Conservation (phyloP, 64 coral and sea anemone genomes). For the Montipora cactus region DNA sequence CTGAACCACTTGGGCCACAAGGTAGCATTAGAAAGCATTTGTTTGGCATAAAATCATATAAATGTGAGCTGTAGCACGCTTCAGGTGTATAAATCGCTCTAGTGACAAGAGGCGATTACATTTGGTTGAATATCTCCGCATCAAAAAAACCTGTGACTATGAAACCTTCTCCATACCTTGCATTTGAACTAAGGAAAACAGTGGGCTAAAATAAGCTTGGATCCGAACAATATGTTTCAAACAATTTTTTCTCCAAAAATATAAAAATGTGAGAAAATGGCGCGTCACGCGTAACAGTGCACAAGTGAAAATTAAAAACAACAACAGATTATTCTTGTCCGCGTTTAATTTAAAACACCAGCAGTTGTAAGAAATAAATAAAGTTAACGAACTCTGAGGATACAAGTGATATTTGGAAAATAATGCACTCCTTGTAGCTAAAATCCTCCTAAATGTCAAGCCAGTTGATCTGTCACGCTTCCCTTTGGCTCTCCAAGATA, state of each 20-base stretch:
- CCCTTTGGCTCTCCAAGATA: constrained; percentile 13
- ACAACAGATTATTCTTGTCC: neutral
- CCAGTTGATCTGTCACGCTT: constrained; percentile 8
- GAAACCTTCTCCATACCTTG: constrained; percentile 9
- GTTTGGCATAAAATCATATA: too few species aligned
- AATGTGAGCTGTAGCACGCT: too few species aligned
- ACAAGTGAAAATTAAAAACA: neutral
- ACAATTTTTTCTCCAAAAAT: constrained; percentile 9
- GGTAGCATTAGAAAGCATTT: too few species aligned
- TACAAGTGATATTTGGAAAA: constrained; percentile 30
- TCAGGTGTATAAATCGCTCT: too few species aligned
- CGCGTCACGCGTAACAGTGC: neutral
- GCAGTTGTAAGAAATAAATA: neutral
- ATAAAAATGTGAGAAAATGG: constrained; percentile 25
- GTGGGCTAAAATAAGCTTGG: constrained; percentile 33
- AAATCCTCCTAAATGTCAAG: constrained; percentile 40
- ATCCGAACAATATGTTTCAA: constrained; percentile 18
- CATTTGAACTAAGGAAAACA: constrained; percentile 29
- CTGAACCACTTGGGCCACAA: too few species aligned
- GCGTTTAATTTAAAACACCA: neutral
- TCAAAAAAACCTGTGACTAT: constrained; percentile 18
- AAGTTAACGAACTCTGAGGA: neutral
- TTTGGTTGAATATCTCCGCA: constrained; percentile 34
- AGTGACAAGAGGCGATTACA: constrained; percentile 22
- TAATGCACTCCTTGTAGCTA: constrained; percentile 22